These are phyloP conservation scores for Astyanax mexicanus DNA, from an alignment of 2,797 vertebrate species.

Conservation along the genomic window DNA sequence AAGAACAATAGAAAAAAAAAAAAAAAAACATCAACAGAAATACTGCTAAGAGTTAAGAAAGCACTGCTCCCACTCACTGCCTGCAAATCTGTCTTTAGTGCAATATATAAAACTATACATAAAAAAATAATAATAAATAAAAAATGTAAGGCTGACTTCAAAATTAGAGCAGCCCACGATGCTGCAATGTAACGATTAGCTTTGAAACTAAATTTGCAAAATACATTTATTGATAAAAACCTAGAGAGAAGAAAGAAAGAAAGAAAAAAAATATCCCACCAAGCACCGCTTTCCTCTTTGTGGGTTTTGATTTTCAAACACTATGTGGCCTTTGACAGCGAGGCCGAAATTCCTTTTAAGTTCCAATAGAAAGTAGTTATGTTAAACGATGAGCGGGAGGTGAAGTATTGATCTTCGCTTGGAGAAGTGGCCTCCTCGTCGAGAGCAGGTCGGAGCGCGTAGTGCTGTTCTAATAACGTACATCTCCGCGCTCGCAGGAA, in stretches of 20 bases:
- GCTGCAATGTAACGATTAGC: neutral
- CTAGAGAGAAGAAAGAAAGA: conserved; percentile 32
- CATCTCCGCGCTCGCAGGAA: conserved; percentile 75
- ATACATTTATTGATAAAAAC: conserved; percentile 29
- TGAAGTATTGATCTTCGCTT: conserved; percentile 79
- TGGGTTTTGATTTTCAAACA: conserved; percentile 73
- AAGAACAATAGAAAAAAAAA: neutral
- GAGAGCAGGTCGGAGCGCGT: conserved; percentile 37
- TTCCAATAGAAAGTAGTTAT: conserved; percentile 72
- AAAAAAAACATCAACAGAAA: too few species aligned
- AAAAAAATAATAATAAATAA: neutral
- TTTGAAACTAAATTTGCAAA: conserved; percentile 21
- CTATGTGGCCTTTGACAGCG: conserved; percentile 75
- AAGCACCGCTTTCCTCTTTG: conserved; percentile 67
- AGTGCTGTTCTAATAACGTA: conserved; percentile 75
- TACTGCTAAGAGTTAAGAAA: neutral
- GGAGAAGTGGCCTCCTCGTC: conserved; percentile 63
- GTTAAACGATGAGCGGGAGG: conserved; percentile 82
- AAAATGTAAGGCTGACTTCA: conserved; percentile 13
- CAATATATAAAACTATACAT: neutral
- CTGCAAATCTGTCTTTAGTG: neutral
- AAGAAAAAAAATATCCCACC: neutral
- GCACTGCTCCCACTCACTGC: neutral
- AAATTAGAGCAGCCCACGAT: neutral
- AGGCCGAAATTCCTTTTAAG: conserved; percentile 78